These are phyloP conservation scores for Zapus hudsonius DNA, from an alignment of 2,113 vertebrate species.

Conservation along the genomic window DNA sequence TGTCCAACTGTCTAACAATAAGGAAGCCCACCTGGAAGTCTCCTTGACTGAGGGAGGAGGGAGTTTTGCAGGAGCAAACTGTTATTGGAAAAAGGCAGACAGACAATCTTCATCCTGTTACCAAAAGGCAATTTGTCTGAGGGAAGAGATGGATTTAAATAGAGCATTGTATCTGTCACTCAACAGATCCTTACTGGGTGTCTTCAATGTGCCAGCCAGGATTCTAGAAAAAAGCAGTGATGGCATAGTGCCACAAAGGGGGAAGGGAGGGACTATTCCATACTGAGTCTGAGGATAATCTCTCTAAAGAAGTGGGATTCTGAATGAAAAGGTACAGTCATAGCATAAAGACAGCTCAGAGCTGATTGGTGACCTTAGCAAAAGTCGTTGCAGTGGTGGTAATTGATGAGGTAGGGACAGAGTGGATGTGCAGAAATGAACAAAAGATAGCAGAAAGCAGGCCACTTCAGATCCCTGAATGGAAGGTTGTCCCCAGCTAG, in stretches of 20 bases:
- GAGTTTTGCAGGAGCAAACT: not conserved
- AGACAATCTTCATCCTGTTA: not conserved
- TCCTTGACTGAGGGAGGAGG: not conserved
- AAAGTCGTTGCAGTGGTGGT: not conserved
- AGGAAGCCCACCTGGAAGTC: not conserved
- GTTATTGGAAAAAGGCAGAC: not conserved
- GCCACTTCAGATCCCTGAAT: not conserved
- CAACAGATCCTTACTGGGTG: slow-evolving; percentile 11
- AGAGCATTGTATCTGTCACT: slow-evolving; percentile 21
- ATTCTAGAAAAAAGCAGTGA: slow-evolving; percentile 13
- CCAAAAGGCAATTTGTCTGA: slow-evolving; percentile 48
- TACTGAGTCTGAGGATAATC: not conserved
- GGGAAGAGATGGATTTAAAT: slow-evolving; percentile 28
- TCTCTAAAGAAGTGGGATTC: not conserved
- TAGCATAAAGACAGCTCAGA: not conserved
- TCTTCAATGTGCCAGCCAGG: slow-evolving; percentile 54
- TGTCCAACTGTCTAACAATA: not conserved
- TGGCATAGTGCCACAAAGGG: not conserved
- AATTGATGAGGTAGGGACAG: not conserved
- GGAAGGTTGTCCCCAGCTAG: not conserved
- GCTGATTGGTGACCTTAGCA: not conserved
- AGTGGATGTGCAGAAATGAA: not conserved
- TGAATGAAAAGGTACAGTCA: not conserved
- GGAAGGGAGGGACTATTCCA: not conserved
- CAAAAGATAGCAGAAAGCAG: not conserved